phyloP scores from a whole-genome alignment of 1,140 invertebrate genomes.

The Euwallacea similis region DNA sequence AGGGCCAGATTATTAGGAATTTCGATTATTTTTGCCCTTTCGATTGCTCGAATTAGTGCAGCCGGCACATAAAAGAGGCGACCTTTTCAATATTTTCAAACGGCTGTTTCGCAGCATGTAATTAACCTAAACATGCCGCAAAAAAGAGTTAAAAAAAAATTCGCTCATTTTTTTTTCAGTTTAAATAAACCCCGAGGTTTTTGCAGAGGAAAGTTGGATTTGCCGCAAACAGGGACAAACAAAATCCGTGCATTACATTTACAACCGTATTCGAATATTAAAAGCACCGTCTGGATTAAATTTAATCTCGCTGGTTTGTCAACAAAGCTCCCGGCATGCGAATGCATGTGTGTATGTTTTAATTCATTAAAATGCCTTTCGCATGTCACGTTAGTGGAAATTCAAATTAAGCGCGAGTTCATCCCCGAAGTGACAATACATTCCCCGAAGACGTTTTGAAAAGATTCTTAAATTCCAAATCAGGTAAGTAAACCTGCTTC shows the following conservation, averaged over 20 bases:
- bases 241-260: slow-evolving; percentile 24
- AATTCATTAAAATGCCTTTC: slow-evolving; percentile 14
- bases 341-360: slow-evolving; percentile 7
- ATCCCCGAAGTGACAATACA: not conserved
- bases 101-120: too few species aligned
- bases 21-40: not conserved
- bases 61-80: too few species aligned
- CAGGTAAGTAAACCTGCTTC: too few species aligned
- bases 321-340: slow-evolving; percentile 16
- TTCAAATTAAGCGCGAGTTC: slow-evolving; percentile 1
- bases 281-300: slow-evolving; percentile 18
- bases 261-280: slow-evolving; percentile 21
- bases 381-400: not conserved
- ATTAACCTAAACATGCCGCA: too few species aligned
- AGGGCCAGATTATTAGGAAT: slow-evolving; percentile 6
- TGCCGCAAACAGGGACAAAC: not conserved
- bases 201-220: not conserved
- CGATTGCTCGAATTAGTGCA: not conserved
- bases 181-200: not conserved
- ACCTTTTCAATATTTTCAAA: too few species aligned
- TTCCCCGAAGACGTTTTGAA: too few species aligned
- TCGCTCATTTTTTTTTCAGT: too few species aligned
- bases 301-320: slow-evolving; percentile 24
- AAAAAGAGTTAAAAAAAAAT: too few species aligned
- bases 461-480: too few species aligned